Conservation (phyloP, 2,113 vertebrate species). For the Chaenogobius annularis region DNA sequence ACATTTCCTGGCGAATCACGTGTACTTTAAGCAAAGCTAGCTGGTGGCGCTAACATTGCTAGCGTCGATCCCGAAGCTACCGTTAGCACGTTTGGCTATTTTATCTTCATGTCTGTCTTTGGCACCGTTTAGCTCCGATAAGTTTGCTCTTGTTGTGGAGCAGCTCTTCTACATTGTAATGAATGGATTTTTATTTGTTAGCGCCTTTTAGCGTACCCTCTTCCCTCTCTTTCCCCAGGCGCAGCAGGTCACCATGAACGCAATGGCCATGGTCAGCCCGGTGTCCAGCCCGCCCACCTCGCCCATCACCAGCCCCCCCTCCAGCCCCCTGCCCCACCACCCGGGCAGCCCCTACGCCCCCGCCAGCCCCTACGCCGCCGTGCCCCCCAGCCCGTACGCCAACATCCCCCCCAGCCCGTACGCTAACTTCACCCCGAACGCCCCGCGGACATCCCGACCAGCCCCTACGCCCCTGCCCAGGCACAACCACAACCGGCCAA, state of each 20-base stretch:
- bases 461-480: slow-evolving; percentile 39
- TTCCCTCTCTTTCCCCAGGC: slow-evolving; percentile 68
- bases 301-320: slow-evolving; percentile 60
- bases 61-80: no score
- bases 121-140: no score
- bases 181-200: no score
- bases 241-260: slow-evolving; percentile 85
- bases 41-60: no score
- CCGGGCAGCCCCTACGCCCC: slow-evolving; percentile 26
- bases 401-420: slow-evolving; percentile 69
- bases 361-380: slow-evolving; percentile 51
- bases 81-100: no score
- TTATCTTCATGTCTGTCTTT: no score
- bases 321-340: slow-evolving; percentile 60
- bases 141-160: no score
- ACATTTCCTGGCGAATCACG: no score
- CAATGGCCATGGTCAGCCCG: slow-evolving; percentile 74
- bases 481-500: slow-evolving; percentile 15
- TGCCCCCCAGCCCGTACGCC: slow-evolving; percentile 68
- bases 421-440: slow-evolving; percentile 62
- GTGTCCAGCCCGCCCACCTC: slow-evolving; percentile 63
- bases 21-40: no score
- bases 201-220: background rate
- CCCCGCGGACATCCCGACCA: slow-evolving; percentile 16
- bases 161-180: no score